These are phyloP conservation scores for Alosa sapidissima DNA, from an alignment of 2,797 vertebrate species.

Conservation along the genomic window DNA sequence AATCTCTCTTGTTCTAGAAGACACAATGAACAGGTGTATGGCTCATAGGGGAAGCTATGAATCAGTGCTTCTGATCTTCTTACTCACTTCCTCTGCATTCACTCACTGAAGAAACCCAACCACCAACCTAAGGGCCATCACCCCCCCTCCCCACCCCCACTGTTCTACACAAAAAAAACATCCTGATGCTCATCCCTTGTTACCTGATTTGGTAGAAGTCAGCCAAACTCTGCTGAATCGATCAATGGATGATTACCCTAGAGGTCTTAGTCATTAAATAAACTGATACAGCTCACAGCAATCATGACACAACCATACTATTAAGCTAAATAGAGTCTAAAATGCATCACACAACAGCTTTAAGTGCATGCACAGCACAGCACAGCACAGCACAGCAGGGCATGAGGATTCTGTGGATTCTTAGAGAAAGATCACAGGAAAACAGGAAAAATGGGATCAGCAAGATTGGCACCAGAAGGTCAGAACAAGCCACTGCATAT, in stretches of 20 bases:
- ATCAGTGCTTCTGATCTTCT: not conserved
- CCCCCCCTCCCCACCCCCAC: no score
- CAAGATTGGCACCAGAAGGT: constrained; percentile 60
- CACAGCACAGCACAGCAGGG: constrained; percentile 27
- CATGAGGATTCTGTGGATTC: constrained; percentile 62
- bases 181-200: no score
- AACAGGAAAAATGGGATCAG: constrained; percentile 69
- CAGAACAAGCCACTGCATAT: constrained; percentile 61
- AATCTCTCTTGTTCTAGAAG: not conserved
- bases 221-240: not conserved
- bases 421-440: constrained; percentile 61
- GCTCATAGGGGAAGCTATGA: not conserved
- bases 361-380: not conserved
- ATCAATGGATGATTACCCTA: not conserved
- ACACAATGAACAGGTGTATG: not conserved
- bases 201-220: not conserved
- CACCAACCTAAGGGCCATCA: no score
- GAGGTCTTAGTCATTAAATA: not conserved
- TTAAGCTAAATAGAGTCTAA: not conserved
- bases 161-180: not conserved
- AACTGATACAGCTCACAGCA: not conserved
- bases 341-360: not conserved
- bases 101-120: no score
- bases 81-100: no score
- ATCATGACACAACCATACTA: not conserved